A percentile compares a stretch with the other conserved stretches of the same genome.
These are phyloP conservation scores for Acanthiza pusilla DNA, from an alignment of 2,797 vertebrate genomes.

Conservation along the genomic window DNA sequence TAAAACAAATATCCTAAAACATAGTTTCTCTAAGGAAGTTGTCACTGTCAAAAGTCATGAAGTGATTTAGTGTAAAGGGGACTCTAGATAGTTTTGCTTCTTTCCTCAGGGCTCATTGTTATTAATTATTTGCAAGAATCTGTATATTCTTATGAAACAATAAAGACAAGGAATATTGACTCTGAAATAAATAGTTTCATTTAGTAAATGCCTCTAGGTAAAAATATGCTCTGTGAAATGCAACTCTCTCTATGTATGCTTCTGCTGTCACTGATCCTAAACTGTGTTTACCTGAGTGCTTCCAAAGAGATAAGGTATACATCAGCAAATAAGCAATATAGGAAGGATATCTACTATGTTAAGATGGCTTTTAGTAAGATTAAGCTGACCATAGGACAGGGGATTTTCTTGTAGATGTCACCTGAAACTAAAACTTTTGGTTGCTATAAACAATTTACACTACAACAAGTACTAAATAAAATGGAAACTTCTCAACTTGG, in stretches of 20 bases:
- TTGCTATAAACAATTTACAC: background rate
- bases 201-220: background rate
- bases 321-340: background rate
- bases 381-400: background rate
- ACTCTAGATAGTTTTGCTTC: background rate
- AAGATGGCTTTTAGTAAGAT: background rate
- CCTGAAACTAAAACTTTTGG: background rate
- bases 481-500: background rate
- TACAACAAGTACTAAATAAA: background rate
- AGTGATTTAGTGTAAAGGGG: background rate
- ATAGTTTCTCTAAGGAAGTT: background rate
- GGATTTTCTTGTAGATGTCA: background rate
- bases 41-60: background rate
- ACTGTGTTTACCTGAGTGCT: background rate
- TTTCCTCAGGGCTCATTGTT: background rate
- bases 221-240: background rate
- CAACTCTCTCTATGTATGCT: rapidly evolving
- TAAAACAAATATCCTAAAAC: background rate
- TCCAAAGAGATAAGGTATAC: background rate
- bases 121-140: conserved; percentile 32
- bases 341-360: background rate
- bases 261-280: background rate
- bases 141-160: background rate
- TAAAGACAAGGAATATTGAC: background rate
- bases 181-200: conserved; percentile 19